Percentiles rank a stretch among this genome's conserved stretches.
These are phyloP conservation scores for Tenodera sinensis DNA, from an alignment of 2,888 invertebrate species.

Conservation along the genomic window DNA sequence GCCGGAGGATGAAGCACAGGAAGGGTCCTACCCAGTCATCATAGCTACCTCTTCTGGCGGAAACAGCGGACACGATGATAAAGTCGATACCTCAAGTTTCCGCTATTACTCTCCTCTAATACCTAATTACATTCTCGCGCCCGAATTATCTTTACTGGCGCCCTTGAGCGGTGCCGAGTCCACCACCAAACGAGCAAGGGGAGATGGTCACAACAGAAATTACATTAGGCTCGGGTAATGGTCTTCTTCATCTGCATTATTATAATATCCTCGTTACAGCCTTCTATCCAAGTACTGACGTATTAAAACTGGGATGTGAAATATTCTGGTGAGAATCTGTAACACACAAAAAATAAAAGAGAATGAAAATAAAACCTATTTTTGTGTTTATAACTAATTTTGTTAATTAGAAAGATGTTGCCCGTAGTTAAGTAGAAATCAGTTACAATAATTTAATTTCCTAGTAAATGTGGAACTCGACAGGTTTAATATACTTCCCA, in stretches of 20 bases:
- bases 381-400: background rate
- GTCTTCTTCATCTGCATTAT: background rate
- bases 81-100: background rate
- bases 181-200: background rate
- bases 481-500: background rate
- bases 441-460: background rate
- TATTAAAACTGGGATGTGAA: background rate
- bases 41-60: background rate
- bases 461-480: background rate
- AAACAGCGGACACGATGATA: background rate
- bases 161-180: background rate
- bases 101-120: conserved; percentile 18
- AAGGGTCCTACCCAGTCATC: background rate
- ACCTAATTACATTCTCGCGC: conserved; percentile 21
- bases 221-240: conserved; percentile 24
- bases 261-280: background rate
- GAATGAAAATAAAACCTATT: background rate
- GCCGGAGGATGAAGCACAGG: background rate
- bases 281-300: background rate
- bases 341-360: background rate
- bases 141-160: conserved; percentile 22
- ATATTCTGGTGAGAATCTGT: background rate
- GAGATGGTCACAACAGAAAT: conserved; percentile 15
- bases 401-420: background rate
- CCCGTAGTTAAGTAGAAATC: background rate